A percentile compares a stretch with the other conserved stretches of the same genome.
These are phyloP conservation scores for Perca fluviatilis DNA, from an alignment of 2,113 vertebrate genomes.

Conservation along the genomic window DNA sequence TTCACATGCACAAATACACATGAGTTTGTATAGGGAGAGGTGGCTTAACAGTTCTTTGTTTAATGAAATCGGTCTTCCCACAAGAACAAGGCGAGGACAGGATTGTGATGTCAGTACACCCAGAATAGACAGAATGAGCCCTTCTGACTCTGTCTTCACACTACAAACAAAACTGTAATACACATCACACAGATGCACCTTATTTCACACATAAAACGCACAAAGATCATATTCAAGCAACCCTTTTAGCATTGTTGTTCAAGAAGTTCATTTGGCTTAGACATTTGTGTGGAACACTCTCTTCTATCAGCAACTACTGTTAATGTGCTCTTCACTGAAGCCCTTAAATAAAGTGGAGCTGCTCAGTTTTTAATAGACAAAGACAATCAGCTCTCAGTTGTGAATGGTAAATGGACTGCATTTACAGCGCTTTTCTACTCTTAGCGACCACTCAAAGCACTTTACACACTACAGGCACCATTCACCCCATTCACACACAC, in stretches of 20 bases:
- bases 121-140: background rate
- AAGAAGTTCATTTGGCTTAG: background rate
- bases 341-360: conserved; percentile 19
- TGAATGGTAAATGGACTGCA: too few relatives aligned
- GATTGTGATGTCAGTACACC: background rate
- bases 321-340: conserved; percentile 31
- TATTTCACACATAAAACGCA: background rate
- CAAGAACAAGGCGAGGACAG: conserved; percentile 16
- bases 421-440: too few relatives aligned
- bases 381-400: conserved; percentile 16
- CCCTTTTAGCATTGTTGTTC: background rate
- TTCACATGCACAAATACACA: background rate
- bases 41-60: conserved; percentile 58
- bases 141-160: background rate
- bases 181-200: background rate
- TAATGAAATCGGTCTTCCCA: conserved; percentile 49
- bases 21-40: conserved; percentile 11
- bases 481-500: too few relatives aligned
- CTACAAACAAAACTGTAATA: background rate
- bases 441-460: too few relatives aligned
- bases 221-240: background rate
- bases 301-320: conserved; percentile 6
- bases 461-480: too few relatives aligned
- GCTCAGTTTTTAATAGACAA: conserved; percentile 9
- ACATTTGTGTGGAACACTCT: background rate